phyloP scores from a whole-genome alignment of 2,888 invertebrate species.

The Phaedon cochleariae region DNA sequence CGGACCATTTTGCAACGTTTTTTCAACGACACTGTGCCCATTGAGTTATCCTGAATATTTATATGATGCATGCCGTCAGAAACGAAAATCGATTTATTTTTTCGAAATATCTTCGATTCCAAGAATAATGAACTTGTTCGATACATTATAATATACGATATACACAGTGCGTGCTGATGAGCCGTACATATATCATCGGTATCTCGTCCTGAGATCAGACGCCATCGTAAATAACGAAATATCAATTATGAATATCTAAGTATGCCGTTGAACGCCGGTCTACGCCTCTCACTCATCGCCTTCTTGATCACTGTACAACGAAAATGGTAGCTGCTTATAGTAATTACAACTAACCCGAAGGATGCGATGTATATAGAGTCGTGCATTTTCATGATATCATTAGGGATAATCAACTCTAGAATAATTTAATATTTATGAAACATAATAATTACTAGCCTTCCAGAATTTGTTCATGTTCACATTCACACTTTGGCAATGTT shows the following conservation, averaged over 20 bases:
- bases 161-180: neutral
- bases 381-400: neutral
- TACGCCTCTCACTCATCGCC: constrained; percentile 54
- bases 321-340: constrained; percentile 24
- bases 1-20: too few species aligned
- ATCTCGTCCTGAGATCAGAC: constrained; percentile 49
- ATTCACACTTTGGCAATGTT: too few species aligned
- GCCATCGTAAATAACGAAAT: constrained; percentile 56
- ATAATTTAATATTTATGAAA: neutral
- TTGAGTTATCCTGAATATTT: too few species aligned
- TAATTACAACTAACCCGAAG: constrained; percentile 4
- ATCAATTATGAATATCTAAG: constrained; percentile 61
- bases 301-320: constrained; percentile 32
- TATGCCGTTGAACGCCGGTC: constrained; percentile 48
- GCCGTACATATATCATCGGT: constrained; percentile 21
- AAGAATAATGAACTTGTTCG: too few species aligned
- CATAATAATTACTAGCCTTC: neutral
- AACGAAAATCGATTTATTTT: too few species aligned
- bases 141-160: too few species aligned
- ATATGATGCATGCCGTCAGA: too few species aligned
- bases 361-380: neutral
- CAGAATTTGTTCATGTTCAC: too few species aligned
- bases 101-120: too few species aligned
- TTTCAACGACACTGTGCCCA: too few species aligned
- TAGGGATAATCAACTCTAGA: neutral